Base-by-base conservation (phyloP, 2,888 invertebrate genomes). In the Plagodis pulveraria region DNA sequence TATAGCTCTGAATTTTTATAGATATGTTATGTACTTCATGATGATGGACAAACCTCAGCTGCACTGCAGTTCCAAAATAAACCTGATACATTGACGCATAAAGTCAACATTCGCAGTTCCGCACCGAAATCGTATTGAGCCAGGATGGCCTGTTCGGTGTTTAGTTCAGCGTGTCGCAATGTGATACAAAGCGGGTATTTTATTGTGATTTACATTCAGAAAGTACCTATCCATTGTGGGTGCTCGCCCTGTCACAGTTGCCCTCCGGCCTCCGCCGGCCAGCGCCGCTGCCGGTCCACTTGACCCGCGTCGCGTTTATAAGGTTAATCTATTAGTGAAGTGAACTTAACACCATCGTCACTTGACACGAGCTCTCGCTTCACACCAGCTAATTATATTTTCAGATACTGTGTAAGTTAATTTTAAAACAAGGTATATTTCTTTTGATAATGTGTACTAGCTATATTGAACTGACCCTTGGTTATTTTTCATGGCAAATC, bases 151-250 rank as follows among this genome's bases (percentile, higher is more conserved):
- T 71, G 78, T 78, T 76, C 72, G 76, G 83, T 89, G 90, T 82
- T 87, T 86, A 86, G 84, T 83, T 81, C 82, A 81, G 80, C 88
- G 86, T 91, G 90, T 89, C 91, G 90, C 84, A 91, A 91, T 88
- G 83, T 84, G 77, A 78, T 73, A 90, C 91, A 90, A 90, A 87
- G 86, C 86, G 83, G 81, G 81, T 86, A 87, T 89, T 90, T 90
- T 89, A 91, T 90, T 90, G 90, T 91, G 88, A 89, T 90, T 87
- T 86, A 86, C 87, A 89, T 86, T 87, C 85, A 83, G 84, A 87
- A 85, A 84, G 82, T 86, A 22, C 22, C 22, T 22, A 83, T 75
- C 77, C 88, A 90, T 88, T 89, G 89, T 89, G 74, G 77, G 71
- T 78, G 78, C 76, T 76, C 76, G 84, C 81, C 84, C 86, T 84